Conservation (phyloP, 2,797 vertebrate species). For the Megalops cyprinoides region DNA sequence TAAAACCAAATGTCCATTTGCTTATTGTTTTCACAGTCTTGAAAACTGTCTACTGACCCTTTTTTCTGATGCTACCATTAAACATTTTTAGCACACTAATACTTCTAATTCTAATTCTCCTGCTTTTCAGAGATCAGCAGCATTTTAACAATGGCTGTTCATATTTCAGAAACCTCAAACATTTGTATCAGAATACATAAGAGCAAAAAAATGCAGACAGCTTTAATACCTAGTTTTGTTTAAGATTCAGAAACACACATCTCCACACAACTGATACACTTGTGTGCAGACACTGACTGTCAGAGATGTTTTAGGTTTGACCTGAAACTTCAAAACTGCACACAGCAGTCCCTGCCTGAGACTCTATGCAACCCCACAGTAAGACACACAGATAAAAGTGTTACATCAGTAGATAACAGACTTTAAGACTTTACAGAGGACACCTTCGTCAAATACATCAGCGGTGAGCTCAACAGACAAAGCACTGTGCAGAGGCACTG, state of each 20-base stretch:
- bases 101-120: neutral
- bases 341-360: neutral
- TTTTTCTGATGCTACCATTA: no score
- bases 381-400: neutral
- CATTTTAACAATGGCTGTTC: neutral
- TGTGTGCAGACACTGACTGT: neutral
- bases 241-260: neutral
- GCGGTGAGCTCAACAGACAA: neutral
- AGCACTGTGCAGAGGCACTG: neutral
- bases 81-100: no score
- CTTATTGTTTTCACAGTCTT: neutral
- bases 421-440: conserved; percentile 1
- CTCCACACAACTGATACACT: neutral
- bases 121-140: neutral
- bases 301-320: neutral
- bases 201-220: neutral
- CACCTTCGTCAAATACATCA: neutral
- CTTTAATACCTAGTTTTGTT: neutral
- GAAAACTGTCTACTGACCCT: neutral
- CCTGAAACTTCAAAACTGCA: neutral
- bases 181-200: neutral
- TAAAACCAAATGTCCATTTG: neutral
- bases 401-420: neutral
- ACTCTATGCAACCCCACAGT: neutral
- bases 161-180: conserved; percentile 1